Evolutionary conservation across 2,888 invertebrate species (phyloP).

Genomic region (Xestoiulus laeticollis): DNA sequence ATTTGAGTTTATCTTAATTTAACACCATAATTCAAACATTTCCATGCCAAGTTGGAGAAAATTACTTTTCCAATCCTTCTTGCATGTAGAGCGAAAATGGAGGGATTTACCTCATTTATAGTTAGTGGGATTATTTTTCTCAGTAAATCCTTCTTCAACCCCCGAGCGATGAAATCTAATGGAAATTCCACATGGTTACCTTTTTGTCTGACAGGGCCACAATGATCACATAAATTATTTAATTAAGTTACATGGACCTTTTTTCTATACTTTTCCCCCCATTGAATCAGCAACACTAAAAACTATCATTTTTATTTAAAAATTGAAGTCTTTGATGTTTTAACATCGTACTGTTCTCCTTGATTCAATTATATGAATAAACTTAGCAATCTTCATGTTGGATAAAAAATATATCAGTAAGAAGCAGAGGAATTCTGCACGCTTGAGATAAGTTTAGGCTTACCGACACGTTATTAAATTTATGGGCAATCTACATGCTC

Average conservation of each 20-base stretch:
- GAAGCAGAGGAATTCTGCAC: not conserved
- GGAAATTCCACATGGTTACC: not conserved
- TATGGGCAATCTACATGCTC: not conserved
- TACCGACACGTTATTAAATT: not conserved
- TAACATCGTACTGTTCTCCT: too few relatives aligned
- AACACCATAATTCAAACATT: not conserved
- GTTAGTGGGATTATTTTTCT: not conserved
- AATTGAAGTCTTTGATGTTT: too few relatives aligned
- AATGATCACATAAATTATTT: slow-evolving; percentile 9
- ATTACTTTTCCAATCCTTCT: not conserved
- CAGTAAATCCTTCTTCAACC: not conserved
- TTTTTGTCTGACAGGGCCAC: not conserved
- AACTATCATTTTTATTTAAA: too few relatives aligned
- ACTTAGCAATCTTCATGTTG: too few relatives aligned
- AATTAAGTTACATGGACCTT: not conserved
- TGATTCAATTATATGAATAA: too few relatives aligned
- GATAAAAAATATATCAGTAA: not conserved
- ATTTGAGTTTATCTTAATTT: not conserved
- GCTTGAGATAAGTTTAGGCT: not conserved
- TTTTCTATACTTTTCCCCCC: not conserved
- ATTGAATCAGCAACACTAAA: not conserved
- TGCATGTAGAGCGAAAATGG: not conserved
- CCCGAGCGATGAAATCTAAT: not conserved
- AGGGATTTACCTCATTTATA: not conserved
- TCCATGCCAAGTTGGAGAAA: not conserved